Conservation (phyloP, 2,888 invertebrate species). For the Teleiodes luculella region DNA sequence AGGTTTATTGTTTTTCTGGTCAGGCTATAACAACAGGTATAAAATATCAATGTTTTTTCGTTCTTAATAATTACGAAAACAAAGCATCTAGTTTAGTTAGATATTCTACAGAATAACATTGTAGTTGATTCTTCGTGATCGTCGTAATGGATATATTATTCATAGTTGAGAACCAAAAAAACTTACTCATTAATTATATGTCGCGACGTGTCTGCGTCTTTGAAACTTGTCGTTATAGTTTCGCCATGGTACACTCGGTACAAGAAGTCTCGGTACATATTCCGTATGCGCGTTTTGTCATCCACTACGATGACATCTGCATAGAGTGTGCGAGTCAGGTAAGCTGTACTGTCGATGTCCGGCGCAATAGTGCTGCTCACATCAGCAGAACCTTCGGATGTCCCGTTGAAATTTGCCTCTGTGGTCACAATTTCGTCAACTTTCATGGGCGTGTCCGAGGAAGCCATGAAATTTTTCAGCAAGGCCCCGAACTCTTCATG, state of each 20-base stretch:
- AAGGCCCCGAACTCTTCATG: conserved; percentile 79
- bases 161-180: not conserved
- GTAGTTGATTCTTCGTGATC: too few relatives aligned
- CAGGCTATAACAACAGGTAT: too few relatives aligned
- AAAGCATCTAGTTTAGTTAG: too few relatives aligned
- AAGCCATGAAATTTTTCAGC: conserved; percentile 48
- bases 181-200: conserved; percentile 74
- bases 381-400: not conserved
- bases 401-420: not conserved
- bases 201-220: conserved; percentile 45
- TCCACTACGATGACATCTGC: conserved; percentile 81
- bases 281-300: conserved; percentile 71
- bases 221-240: conserved; percentile 77
- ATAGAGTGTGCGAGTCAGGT: conserved; percentile 55
- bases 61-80: too few relatives aligned
- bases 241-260: conserved; percentile 77
- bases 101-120: too few relatives aligned
- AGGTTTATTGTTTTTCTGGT: too few relatives aligned
- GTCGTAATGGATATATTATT: not conserved
- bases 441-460: not conserved
- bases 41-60: too few relatives aligned
- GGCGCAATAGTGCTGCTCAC: too few relatives aligned
- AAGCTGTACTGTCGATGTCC: conserved; percentile 1
- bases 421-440: not conserved
- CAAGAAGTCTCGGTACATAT: conserved; percentile 73